Evolutionary conservation across 2,888 invertebrate genomes (phyloP).

Genomic region (Drosophila suboccidentalis): DNA sequence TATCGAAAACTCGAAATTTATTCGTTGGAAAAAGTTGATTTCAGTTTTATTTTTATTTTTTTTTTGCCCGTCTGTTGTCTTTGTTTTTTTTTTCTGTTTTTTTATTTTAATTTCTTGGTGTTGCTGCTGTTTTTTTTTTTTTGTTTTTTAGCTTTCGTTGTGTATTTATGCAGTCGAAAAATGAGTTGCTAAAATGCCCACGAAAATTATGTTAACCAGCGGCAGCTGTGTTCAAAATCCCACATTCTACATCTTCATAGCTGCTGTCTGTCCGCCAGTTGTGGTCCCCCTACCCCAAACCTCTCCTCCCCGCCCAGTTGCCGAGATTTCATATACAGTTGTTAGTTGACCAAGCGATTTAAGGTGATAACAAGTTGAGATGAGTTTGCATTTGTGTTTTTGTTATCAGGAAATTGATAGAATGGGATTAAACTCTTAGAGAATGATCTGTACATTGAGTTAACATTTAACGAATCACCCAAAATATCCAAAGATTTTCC

Average conservation of each 20-base stretch:
- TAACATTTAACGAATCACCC: background rate
- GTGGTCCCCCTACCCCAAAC: background rate
- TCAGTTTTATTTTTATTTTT: slow-evolving; percentile 47
- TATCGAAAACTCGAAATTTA: slow-evolving; percentile 82
- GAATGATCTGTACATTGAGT: background rate
- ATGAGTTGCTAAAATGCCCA: slow-evolving; percentile 75
- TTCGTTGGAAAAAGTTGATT: slow-evolving; percentile 81
- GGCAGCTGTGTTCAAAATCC: slow-evolving; percentile 74
- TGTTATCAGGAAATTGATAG: slow-evolving; percentile 4
- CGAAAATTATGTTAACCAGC: slow-evolving; percentile 81
- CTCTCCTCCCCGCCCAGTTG: background rate
- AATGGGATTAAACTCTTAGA: background rate
- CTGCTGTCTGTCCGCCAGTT: background rate
- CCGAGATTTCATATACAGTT: slow-evolving; percentile 1
- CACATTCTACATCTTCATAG: slow-evolving; percentile 51
- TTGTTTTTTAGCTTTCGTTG: slow-evolving; percentile 34
- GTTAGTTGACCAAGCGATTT: slow-evolving; percentile 11
- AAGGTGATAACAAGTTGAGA: slow-evolving; percentile 10
- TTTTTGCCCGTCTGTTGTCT: slow-evolving; percentile 48
- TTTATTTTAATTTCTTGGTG: slow-evolving; percentile 28
- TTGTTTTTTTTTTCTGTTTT: slow-evolving; percentile 12
- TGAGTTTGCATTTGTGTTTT: slow-evolving; percentile 6
- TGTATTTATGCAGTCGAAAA: slow-evolving; percentile 63
- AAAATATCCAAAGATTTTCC: too few relatives aligned
- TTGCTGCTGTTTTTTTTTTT: slow-evolving; percentile 3